Evolutionary conservation across 2,888 invertebrate species (phyloP), one percentile per base, ranked within the genome.

Genomic region (Aspidiotus destructor): DNA sequence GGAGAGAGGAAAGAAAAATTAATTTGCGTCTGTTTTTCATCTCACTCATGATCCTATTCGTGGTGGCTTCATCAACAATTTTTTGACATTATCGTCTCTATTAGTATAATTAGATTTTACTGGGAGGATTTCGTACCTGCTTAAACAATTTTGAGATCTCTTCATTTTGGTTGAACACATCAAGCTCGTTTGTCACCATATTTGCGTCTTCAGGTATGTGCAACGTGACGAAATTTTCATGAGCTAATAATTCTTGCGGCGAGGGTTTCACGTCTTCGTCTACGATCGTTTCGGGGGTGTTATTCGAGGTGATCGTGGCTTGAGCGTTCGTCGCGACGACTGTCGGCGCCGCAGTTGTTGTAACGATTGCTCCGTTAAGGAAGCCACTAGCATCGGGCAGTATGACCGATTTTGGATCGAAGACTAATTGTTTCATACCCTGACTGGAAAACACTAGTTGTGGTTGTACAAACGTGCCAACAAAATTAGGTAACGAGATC

Each of bases 401-500:
- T 41, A 69, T 62, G 15, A 69, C 28, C 15, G 69, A 57, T 57
- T 70, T 53, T 60, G 62, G 16, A 60, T 70, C 61, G 67, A 61
- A 41, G 67, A 62, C 41, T 63, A 69, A 10, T 62, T 71, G 60
- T 62, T 70, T 71, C 54, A 68, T 70, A 54, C 68, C 69, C 41
- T 62, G 63, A 42, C 55, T 70, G 13, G 68, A 65, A 11, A 70
- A 17, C 17, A 69, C 67, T 54, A 71, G 10, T 40, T 70, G 60
- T 75, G 75, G 68, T 76, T 70, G 79, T 77, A 73, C 79, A 76
- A 70, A 75, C 40, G 79, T 76, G 60, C 78, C 80, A 55, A 83
- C 77, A 74, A 85, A 84, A 76, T 82, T 84, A 10, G 85, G 84
- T 71, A 85, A 76, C 6, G 85, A 84, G 70, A 80, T 80, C 44